Evolutionary conservation across 2,113 vertebrate species (phyloP), one percentile per base, ranked within the genome.

Genomic region (Amazona vittata): DNA sequence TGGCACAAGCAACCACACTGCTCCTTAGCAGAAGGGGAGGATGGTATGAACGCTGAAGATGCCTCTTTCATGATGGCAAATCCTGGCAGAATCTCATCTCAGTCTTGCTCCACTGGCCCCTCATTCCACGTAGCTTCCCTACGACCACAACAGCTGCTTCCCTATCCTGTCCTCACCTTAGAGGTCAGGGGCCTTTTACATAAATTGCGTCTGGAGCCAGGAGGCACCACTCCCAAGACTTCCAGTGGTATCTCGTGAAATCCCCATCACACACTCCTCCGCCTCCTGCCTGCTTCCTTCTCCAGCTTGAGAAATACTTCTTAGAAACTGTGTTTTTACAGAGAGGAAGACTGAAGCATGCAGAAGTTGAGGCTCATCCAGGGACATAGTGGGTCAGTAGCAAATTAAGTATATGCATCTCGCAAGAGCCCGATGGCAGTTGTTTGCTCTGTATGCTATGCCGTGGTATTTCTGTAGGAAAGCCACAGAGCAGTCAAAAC

Each of bases 401-500:
- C 85, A 70, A 93, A 69, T 83, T 49, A 91, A 89, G 68, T 70
- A 31, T 17, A 69, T 73, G 64, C 26, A 47, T 75, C 64, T 89
- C 68, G 25, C 39, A 79, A 74, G 55, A 89, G 53, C 26, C 37
- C 41, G 39, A 33, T 80, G 89, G 89, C 57, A 17, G 81, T 79
- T 93, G 47, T 93, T 82, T 86, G 22, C 39, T 87, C 7, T 83
- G 5, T 50, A 3, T 74, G 20, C 60, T 81, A 0, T 75, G 47
- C 65, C 0, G 0, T 73, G 57, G 46, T 59, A 37, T 90, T 81
- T 76, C 52, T 47, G 7, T 75, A 91, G 86, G 83, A 94, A 94
- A 87, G 62, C 65, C 83, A 84, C 78, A 89, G 62, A 83, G 68
- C 4, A 87, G 70, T 73, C 77, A 86, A 91, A 92, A 94, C 59